Percentiles rank a stretch among this genome's conserved stretches.
phyloP scores from a whole-genome alignment of 1,140 invertebrate species.

The Drosophila parvula region DNA sequence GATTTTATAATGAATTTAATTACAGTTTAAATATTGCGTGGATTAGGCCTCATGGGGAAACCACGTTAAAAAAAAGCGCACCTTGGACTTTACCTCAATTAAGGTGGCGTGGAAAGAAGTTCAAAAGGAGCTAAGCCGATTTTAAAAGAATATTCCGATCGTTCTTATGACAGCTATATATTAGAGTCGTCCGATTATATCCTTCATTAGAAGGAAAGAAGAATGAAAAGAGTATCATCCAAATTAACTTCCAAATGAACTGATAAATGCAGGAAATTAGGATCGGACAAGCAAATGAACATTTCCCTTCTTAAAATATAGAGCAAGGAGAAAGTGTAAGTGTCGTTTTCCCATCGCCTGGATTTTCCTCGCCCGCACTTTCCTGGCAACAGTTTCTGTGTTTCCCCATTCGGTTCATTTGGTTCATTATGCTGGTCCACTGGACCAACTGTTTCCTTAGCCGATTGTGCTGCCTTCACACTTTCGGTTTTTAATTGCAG shows the following conservation, averaged over 20 bases:
- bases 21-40: background rate
- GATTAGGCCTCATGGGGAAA: conserved; percentile 6
- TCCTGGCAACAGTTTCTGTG: background rate
- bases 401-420: conserved; percentile 16
- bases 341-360: conserved; percentile 10
- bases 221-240: no score
- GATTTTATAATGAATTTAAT: background rate
- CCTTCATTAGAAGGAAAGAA: no score
- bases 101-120: conserved; percentile 12
- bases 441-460: conserved; percentile 12
- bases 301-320: background rate
- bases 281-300: background rate
- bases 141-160: background rate
- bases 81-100: conserved; percentile 5
- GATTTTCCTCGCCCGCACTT: conserved; percentile 8
- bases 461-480: conserved; percentile 53
- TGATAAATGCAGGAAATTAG: no score
- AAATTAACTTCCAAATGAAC: no score
- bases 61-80: conserved; percentile 10
- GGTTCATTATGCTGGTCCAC: conserved; percentile 21
- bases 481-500: conserved; percentile 76
- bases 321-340: conserved; percentile 14
- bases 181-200: background rate
- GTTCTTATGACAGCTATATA: background rate
- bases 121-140: background rate